Base-by-base conservation (phyloP, 1,140 invertebrate genomes). In the Leptoteleia sp. region DNA sequence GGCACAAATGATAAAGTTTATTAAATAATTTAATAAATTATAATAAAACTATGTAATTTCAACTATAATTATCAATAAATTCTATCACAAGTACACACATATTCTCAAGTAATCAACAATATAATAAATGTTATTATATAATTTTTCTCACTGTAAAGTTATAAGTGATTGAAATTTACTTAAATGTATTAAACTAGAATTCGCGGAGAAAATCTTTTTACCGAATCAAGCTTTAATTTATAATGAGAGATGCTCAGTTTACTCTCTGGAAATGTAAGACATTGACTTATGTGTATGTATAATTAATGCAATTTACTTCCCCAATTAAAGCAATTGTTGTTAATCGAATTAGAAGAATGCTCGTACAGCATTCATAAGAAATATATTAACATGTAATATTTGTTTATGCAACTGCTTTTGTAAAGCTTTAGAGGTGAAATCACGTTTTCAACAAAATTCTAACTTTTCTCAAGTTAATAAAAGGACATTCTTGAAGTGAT, bases 291-390 rank as follows among this genome's bases (percentile, higher is more conserved):
- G 17, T 19, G 12, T 12, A 29, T 50, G 59, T 42, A 50, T 31
- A 64, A 40, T 31, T 19, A 42, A 50, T 64, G 45, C 19, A 64
- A 64, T 64, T 64, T 27, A 47, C 37, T 64, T 64, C 12, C n/a
- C 12, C 31, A 62, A 16, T 37, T 48, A 38, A 38, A 27, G 9
- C 1, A 27, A 47, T n/a, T n/a, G n/a, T n/a, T n/a, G n/a, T n/a
- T n/a, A n/a, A n/a, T n/a, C n/a, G n/a, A n/a, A n/a, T n/a, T n/a
- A n/a, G n/a, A n/a, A n/a, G n/a, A n/a, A n/a, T n/a, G n/a, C n/a
- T n/a, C n/a, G n/a, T n/a, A n/a, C n/a, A n/a, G n/a, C n/a, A n/a
- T n/a, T n/a, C n/a, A n/a, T n/a, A n/a, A n/a, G n/a, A n/a, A n/a
- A n/a, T n/a, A n/a, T n/a, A n/a, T n/a, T n/a, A n/a, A n/a, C n/a